These are phyloP conservation scores for Pentamera pediparva DNA, from an alignment of 53 echinoderm and acorn worm species.

Conservation along the genomic window DNA sequence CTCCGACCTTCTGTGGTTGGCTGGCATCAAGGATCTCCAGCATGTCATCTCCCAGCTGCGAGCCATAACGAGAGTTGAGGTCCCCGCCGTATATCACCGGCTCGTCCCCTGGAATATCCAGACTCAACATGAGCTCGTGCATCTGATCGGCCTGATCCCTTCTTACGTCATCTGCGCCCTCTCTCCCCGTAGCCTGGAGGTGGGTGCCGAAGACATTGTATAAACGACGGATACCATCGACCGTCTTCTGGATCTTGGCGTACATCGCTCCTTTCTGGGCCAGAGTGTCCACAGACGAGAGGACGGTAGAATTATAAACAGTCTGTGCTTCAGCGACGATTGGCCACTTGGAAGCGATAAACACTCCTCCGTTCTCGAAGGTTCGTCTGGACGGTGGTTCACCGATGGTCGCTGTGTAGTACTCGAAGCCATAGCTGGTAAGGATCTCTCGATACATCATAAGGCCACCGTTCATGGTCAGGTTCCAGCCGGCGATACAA, in stretches of 20 bases:
- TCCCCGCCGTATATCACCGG: conserved; percentile 67
- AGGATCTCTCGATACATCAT: conserved; percentile 66
- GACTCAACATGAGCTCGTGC: conserved; percentile 43
- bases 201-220: conserved; percentile 87
- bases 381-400: conserved; percentile 35
- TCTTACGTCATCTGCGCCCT: conserved; percentile 31
- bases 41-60: conserved; percentile 29
- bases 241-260: conserved; percentile 70
- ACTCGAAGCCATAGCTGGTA: conserved; percentile 57
- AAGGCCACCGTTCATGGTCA: conserved; percentile 39
- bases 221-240: conserved; percentile 41
- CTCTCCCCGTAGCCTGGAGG: conserved; percentile 44
- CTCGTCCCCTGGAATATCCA: conserved; percentile 45
- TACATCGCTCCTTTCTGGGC: conserved; percentile 83
- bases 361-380: conserved; percentile 83
- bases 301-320: conserved; percentile 43
- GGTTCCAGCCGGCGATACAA: conserved; percentile 70
- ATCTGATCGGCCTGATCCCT: conserved; percentile 48
- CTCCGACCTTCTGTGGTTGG: conserved; percentile 56
- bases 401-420: conserved; percentile 72
- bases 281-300: conserved; percentile 49
- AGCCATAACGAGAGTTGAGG: conserved; percentile 44
- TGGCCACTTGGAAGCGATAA: conserved; percentile 91
- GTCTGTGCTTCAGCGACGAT: conserved; percentile 52
- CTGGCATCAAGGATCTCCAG: conserved; percentile 23